Evolutionary conservation across 2,888 invertebrate genomes (phyloP).

Genomic region (Hydraecia micacea): DNA sequence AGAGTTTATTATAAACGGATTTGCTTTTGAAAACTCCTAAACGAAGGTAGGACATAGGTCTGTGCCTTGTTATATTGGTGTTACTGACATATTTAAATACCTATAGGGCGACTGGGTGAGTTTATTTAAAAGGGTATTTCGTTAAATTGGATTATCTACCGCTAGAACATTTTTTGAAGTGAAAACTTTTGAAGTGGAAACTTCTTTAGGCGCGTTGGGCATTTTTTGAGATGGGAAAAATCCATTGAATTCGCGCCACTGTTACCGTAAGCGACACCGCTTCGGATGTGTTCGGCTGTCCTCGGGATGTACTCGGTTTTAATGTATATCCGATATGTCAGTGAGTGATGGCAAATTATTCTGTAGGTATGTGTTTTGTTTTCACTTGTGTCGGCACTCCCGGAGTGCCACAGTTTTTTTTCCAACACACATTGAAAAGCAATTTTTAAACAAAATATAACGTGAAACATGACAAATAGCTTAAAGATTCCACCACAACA

Average conservation of each 20-base stretch:
- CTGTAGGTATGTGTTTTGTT: too few relatives aligned
- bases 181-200: too few relatives aligned
- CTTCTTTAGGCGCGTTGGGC: too few relatives aligned
- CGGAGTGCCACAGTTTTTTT: too few relatives aligned
- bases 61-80: slow-evolving; percentile 12
- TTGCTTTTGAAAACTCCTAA: slow-evolving; percentile 8
- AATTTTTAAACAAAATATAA: background rate
- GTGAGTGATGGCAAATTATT: too few relatives aligned
- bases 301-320: too few relatives aligned
- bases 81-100: slow-evolving; percentile 5
- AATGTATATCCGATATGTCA: too few relatives aligned
- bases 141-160: background rate
- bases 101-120: background rate
- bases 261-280: too few relatives aligned
- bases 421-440: background rate
- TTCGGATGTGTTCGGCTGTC: too few relatives aligned
- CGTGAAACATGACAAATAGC: background rate
- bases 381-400: too few relatives aligned
- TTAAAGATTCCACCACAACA: background rate
- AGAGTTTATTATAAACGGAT: slow-evolving; percentile 36
- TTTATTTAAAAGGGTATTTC: slow-evolving; percentile 4
- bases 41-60: background rate
- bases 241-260: too few relatives aligned
- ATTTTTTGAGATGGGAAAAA: too few relatives aligned
- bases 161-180: background rate